A percentile compares a stretch with the other conserved stretches of the same genome.
These are phyloP conservation scores for Trogon surrucura DNA, from an alignment of 2,113 vertebrate species.

Conservation along the genomic window DNA sequence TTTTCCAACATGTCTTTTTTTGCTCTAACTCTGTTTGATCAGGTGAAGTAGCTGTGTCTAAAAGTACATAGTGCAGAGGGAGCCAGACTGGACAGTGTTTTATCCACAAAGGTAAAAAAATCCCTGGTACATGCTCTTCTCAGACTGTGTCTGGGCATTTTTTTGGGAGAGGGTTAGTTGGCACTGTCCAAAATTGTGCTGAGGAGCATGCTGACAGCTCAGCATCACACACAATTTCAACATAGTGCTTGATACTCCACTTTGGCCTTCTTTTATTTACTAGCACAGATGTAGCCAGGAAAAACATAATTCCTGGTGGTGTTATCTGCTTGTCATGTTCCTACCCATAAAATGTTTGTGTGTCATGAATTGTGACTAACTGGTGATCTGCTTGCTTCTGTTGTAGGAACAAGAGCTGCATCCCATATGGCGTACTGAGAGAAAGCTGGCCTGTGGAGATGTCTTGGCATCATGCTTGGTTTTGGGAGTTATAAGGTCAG, in stretches of 20 bases:
- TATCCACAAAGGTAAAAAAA: not conserved
- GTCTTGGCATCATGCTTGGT: not conserved
- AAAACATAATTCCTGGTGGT: not conserved
- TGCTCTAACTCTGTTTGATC: not conserved
- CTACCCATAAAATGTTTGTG: not conserved
- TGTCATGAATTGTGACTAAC: not conserved
- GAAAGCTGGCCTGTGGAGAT: not conserved
- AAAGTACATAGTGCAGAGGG: not conserved
- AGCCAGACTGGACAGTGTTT: not conserved
- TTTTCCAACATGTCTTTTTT: not conserved
- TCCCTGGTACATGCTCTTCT: not conserved
- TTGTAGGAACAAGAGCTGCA: conserved; percentile 9
- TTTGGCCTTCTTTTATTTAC: conserved; percentile 18
- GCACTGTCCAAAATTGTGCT: not conserved
- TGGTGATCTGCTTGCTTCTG: not conserved
- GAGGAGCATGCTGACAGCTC: not conserved
- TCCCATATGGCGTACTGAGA: not conserved
- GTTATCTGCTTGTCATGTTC: not conserved
- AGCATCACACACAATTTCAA: not conserved
- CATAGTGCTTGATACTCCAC: not conserved
- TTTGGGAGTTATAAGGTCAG: not conserved
- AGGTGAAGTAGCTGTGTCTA: not conserved
- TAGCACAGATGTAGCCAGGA: conserved; percentile 13
- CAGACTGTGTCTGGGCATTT: not conserved
- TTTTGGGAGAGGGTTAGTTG: not conserved